These are phyloP conservation scores for Pilophorus perplexus DNA, from an alignment of 2,888 invertebrate species.

Conservation along the genomic window DNA sequence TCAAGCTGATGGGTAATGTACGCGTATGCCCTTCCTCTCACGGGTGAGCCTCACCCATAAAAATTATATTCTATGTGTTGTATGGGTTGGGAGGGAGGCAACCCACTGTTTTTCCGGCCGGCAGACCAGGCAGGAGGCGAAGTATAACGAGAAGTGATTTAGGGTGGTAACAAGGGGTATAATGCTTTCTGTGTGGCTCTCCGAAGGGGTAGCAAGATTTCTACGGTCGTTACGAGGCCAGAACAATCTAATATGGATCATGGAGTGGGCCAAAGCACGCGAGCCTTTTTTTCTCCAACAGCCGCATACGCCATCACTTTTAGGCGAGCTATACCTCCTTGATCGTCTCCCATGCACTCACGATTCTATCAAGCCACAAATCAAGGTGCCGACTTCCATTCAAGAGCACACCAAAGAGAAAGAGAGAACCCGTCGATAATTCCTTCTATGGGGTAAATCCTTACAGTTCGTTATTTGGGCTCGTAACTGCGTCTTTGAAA, in stretches of 20 bases:
- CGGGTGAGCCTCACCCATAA: conserved; percentile 19
- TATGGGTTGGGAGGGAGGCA: conserved; percentile 16
- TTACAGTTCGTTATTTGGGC: no score
- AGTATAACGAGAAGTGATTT: conserved; percentile 38
- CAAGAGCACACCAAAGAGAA: not conserved
- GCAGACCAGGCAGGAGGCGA: conserved; percentile 7
- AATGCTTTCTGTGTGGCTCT: conserved; percentile 22
- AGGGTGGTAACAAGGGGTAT: conserved; percentile 38
- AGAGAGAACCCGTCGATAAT: not conserved
- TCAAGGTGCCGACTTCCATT: not conserved
- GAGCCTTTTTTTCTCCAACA: not conserved
- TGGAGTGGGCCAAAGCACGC: conserved; percentile 29
- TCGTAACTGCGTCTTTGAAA: no score
- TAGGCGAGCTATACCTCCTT: conserved; percentile 6
- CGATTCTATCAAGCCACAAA: not conserved
- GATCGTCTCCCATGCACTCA: conserved; percentile 3
- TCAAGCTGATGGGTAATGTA: conserved; percentile 36
- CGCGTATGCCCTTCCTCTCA: conserved; percentile 23
- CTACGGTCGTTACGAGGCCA: conserved; percentile 34
- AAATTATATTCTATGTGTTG: conserved; percentile 35
- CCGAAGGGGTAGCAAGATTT: conserved; percentile 35
- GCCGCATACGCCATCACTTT: conserved; percentile 26
- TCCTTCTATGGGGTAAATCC: no score
- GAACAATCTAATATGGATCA: conserved; percentile 41
- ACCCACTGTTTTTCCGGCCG: not conserved